Base-by-base conservation (phyloP, 1,140 invertebrate species). In the Cydia amplana region DNA sequence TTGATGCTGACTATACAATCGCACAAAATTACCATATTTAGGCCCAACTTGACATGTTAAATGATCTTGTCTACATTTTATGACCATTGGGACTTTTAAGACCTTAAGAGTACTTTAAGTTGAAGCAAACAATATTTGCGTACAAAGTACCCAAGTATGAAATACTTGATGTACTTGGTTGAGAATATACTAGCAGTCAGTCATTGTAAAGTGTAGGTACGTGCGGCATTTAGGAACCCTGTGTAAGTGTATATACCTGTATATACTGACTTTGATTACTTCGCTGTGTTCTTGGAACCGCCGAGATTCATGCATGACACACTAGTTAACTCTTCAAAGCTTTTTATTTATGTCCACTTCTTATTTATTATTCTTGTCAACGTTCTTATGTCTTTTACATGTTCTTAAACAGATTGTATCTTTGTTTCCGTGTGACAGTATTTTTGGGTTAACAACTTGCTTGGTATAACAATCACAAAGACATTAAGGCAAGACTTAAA, bases 351-450 rank as follows among this genome's bases (percentile, higher is more conserved):
- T 36, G 60, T 64, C 14, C 64, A 18, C 14, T 65, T n/a, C 28
- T 36, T 65, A 28, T 65, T 64, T 64, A 28, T 64, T 64, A 64
- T 64, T 65, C 64, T 32, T 32, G 64, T 65, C 64, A n/a, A 10
- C 64, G 10, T 65, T 65, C 28, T 65, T 65, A 32, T 28, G 25
- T 32, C 25, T 14, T 32, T 65, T 36, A 28, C 25, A 65, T 65
- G 28, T 65, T 32, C 28, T 12, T 65, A 65, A 28, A 7, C 12
- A 65, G 64, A 65, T 65, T 7, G 25, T 65, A 65, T 65, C 64
- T 9, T 28, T 12, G 64, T 65, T 65, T 65, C 28, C 28, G 64
- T n/a, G 28, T 65, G 64, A n/a, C 55, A n/a, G 55, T 60, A 60
- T 23, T 20, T 60, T 60, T n/a, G 20, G 55, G 55, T 60, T 60